Evolutionary conservation across 2,888 invertebrate genomes (phyloP), one percentile per base, ranked within the genome.

Genomic region (Drosophila pseudotakahashii): DNA sequence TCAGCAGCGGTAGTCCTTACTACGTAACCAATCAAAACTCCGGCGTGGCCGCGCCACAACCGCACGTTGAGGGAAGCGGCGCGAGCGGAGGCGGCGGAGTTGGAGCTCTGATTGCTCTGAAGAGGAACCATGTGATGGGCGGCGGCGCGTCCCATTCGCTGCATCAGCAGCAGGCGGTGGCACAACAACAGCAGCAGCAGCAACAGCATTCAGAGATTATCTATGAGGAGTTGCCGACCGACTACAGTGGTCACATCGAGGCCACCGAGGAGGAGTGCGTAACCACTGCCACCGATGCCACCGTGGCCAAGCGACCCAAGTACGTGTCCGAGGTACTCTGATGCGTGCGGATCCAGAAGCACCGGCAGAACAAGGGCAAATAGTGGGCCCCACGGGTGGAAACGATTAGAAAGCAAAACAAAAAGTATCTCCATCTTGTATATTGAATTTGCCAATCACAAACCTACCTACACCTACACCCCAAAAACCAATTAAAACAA

Each of bases 271-370:
- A 92, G 71, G 92, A 92, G 73, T 91, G 91, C 69, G 85, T 87
- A 45, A 55, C 74, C 26, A 67, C 83, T 63, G 81, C 75, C 62
- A 63, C 48, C 58, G 80, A 58, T 50, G 64, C 73, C 64, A 76
- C 87, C 37, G 77, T 67, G 50, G 79, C 90, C 88, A 93, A 91
- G 84, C 88, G 92, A 73, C 88, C 91, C 73, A 92, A 92, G 85
- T 92, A 90, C 74, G 79, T 89, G 39, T 88, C 90, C 37, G 91
- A 91, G 79, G 91, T 89, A 75, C 90, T 90, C 88, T 90, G 90
- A 90, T 90, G 89, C 86, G 90, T 88, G 76, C 85, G 88, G 78
- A 81, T 89, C 68, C 84, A 84, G 68, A 81, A 81, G 74, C 83
- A 71, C 55, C 68, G 69, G 66, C 76, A 71, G 37, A 75, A 77